Percentiles rank a stretch among this genome's conserved stretches.
phyloP scores from a whole-genome alignment of 1,140 invertebrate species.

The Drosophila willistoni region DNA sequence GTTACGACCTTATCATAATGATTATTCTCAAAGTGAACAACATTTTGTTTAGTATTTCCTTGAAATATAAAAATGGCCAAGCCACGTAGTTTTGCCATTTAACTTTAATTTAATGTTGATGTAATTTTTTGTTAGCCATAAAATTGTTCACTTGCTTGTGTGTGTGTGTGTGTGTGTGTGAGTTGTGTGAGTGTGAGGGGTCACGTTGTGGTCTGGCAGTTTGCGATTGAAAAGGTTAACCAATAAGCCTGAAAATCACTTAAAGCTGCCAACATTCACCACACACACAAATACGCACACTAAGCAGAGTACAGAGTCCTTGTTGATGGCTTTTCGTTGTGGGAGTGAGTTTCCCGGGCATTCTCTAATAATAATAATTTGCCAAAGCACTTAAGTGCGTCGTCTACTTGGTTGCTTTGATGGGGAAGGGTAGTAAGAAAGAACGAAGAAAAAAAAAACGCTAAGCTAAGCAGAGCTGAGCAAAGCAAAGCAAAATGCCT shows the following conservation, averaged over 20 bases:
- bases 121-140: slow-evolving; percentile 77
- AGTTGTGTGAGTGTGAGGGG: slow-evolving; percentile 38
- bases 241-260: slow-evolving; percentile 56
- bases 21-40: slow-evolving; percentile 78
- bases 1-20: slow-evolving; percentile 74
- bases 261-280: slow-evolving; percentile 66
- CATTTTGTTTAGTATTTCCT: slow-evolving; percentile 68
- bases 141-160: slow-evolving; percentile 56
- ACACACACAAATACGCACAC: slow-evolving; percentile 17
- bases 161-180: slow-evolving; percentile 32
- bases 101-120: slow-evolving; percentile 81
- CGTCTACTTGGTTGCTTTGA: slow-evolving; percentile 44
- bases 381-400: slow-evolving; percentile 78
- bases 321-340: not conserved
- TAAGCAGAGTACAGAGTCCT: not conserved
- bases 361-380: slow-evolving; percentile 75
- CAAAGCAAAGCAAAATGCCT: slow-evolving; percentile 24
- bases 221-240: slow-evolving; percentile 71
- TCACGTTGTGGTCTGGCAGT: slow-evolving; percentile 64
- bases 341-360: slow-evolving; percentile 24
- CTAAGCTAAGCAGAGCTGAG: slow-evolving; percentile 23
- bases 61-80: slow-evolving; percentile 64
- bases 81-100: slow-evolving; percentile 81
- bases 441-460: not conserved
- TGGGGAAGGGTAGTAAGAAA: slow-evolving; percentile 34